Conservation (phyloP, 2,888 invertebrate species). For the Sussaba pulchella region DNA sequence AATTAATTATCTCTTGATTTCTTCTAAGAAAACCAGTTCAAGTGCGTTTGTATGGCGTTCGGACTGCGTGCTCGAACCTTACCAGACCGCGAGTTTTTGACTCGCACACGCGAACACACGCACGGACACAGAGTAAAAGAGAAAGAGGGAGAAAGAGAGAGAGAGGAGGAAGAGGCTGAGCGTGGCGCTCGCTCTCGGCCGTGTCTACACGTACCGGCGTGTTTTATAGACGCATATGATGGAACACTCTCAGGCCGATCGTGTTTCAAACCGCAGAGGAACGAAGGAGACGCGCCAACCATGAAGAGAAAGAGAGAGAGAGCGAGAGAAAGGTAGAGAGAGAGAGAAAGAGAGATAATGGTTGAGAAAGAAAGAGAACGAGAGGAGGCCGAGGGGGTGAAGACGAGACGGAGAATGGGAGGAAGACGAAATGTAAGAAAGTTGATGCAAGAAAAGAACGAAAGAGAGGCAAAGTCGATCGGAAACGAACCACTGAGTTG, state of each 20-base stretch:
- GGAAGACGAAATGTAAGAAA: no score
- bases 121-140: background rate
- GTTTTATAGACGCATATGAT: constrained; percentile 83
- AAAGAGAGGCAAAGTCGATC: constrained; percentile 8
- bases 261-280: constrained; percentile 84
- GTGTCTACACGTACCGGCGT: constrained; percentile 71
- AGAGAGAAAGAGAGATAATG: constrained; percentile 14
- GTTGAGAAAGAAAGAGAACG: constrained; percentile 24
- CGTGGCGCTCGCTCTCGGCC: constrained; percentile 67
- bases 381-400: background rate
- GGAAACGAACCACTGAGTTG: constrained; percentile 50
- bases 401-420: background rate
- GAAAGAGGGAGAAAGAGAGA: no score
- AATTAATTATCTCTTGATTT: constrained; percentile 83
- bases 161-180: constrained; percentile 13
- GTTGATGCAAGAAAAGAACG: constrained; percentile 19
- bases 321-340: constrained; percentile 15
- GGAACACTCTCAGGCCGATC: constrained; percentile 84
- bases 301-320: constrained; percentile 47
- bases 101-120: constrained; percentile 27
- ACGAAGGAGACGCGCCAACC: no score
- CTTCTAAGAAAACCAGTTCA: constrained; percentile 82
- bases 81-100: background rate
- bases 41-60: constrained; percentile 73
- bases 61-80: constrained; percentile 53